Conservation (phyloP, 1,140 invertebrate species). For the Kradibia gibbosae region DNA sequence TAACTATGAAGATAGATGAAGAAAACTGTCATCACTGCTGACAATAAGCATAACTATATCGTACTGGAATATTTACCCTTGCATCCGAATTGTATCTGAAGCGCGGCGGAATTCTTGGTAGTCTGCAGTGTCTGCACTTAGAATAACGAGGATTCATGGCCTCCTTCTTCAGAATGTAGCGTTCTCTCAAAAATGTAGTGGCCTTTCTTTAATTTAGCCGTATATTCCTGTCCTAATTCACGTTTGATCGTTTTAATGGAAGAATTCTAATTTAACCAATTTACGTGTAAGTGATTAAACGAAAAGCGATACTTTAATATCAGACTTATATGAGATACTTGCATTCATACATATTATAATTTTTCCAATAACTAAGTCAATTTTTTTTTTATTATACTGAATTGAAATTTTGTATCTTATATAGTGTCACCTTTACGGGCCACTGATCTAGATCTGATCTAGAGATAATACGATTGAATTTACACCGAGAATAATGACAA, state of each 20-base stretch:
- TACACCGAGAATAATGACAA: no score
- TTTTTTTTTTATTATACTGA: no score
- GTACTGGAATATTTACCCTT: constrained; percentile 17
- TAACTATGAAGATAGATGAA: constrained; percentile 28
- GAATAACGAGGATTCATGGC: constrained; percentile 25
- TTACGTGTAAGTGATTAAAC: not conserved
- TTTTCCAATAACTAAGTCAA: no score
- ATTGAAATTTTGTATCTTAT: no score
- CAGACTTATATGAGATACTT: no score
- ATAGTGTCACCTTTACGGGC: no score
- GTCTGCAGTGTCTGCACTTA: constrained; percentile 34
- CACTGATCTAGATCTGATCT: no score
- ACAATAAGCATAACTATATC: constrained; percentile 33
- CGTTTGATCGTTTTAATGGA: not conserved
- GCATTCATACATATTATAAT: no score
- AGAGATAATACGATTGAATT: no score
- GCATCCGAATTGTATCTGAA: not conserved
- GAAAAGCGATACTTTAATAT: not conserved
- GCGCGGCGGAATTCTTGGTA: constrained; percentile 18
- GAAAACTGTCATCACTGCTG: not conserved
- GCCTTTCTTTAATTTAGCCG: not conserved
- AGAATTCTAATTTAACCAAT: not conserved
- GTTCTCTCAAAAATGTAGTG: constrained; percentile 22
- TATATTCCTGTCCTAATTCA: not conserved
- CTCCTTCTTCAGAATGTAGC: constrained; percentile 6